Conservation (phyloP, 2,888 invertebrate species). For the Miltochrista miniata region DNA sequence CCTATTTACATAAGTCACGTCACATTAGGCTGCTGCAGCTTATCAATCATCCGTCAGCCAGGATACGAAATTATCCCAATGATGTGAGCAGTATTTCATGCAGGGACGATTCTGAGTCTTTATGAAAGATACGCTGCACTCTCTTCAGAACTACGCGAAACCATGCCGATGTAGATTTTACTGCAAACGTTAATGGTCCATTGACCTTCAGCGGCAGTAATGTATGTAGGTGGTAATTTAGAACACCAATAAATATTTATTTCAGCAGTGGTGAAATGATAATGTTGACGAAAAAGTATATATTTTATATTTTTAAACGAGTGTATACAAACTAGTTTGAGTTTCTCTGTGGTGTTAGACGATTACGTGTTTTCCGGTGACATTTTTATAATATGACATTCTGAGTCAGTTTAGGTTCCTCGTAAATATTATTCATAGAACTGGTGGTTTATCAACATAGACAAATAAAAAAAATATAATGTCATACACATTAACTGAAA, state of each 20-base stretch:
- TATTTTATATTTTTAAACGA: neutral
- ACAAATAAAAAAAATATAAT: constrained; percentile 6
- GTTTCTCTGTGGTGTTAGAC: constrained; percentile 16
- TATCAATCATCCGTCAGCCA: no score
- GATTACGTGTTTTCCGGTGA: constrained; percentile 10
- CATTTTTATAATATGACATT: constrained; percentile 21
- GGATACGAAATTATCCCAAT: no score
- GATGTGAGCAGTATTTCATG: no score
- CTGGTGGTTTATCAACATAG: constrained; percentile 16
- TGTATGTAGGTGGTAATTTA: no score
- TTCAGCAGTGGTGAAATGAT: no score
- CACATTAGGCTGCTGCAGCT: no score
- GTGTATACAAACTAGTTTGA: neutral
- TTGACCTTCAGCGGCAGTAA: no score
- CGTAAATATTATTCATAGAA: constrained; percentile 5
- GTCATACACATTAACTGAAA: constrained; percentile 13
- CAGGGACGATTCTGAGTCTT: neutral
- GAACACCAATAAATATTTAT: no score
- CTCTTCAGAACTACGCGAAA: neutral
- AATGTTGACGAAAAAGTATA: no score
- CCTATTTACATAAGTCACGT: no score
- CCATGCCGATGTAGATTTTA: no score
- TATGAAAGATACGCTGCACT: neutral
- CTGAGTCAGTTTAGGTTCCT: constrained; percentile 10
- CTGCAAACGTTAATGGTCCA: no score